Evolutionary conservation across 37 sponge, comb jelly and placozoan species (phyloP).

Genomic region (Ephydatia muelleri): DNA sequence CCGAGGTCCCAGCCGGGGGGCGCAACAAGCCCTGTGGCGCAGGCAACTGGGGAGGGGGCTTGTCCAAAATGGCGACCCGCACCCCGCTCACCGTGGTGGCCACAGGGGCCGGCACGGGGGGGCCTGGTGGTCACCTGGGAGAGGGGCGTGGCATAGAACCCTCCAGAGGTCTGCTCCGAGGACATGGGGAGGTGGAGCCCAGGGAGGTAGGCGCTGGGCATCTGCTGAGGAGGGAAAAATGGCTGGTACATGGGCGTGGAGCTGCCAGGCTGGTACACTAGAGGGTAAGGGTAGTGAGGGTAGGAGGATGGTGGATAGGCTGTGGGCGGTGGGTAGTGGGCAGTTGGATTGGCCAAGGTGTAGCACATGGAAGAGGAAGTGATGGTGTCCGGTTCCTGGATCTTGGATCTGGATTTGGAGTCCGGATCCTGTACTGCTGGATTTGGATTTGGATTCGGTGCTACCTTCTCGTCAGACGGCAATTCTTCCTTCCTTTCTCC

Average conservation of each 20-base stretch:
- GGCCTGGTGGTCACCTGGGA: not conserved
- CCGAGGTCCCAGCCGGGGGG: not conserved
- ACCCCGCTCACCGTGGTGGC: constrained; percentile 28
- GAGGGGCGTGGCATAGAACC: not conserved
- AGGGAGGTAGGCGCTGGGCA: constrained; percentile 4
- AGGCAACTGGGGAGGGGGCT: constrained; percentile 49
- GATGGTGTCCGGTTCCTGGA: too few relatives aligned
- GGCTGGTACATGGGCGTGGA: constrained; percentile 29
- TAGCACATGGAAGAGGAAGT: too few relatives aligned
- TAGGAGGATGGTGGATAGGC: not conserved
- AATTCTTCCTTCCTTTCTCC: too few relatives aligned
- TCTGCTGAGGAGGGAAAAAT: constrained; percentile 18
- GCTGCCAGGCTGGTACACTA: not conserved
- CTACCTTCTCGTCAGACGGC: too few relatives aligned
- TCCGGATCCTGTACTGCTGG: too few relatives aligned
- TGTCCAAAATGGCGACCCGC: constrained; percentile 46
- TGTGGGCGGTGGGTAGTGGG: not conserved
- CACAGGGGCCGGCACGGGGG: not conserved
- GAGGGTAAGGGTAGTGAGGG: not conserved
- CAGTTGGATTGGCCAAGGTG: too few relatives aligned
- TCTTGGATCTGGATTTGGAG: too few relatives aligned
- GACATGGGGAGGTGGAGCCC: constrained; percentile 5
- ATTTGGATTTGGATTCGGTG: too few relatives aligned
- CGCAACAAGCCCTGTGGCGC: constrained; percentile 7
- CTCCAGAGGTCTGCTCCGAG: constrained; percentile 5